Percentiles rank a stretch among this genome's conserved stretches.
phyloP scores from a whole-genome alignment of 1,140 invertebrate species.

The Dendroctonus ponderosae region DNA sequence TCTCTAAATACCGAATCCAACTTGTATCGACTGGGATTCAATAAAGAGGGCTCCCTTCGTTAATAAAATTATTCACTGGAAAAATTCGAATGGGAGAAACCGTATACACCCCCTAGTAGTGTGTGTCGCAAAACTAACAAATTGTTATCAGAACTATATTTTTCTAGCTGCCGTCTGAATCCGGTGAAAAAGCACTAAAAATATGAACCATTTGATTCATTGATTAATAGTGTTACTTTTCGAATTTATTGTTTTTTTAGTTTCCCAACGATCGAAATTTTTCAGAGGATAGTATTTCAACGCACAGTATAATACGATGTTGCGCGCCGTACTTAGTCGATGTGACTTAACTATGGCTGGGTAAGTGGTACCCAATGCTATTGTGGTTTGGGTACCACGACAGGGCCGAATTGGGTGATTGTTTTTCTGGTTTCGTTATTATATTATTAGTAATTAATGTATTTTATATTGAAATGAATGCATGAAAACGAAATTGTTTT shows the following conservation, averaged over 20 bases:
- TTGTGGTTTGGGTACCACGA: slow-evolving; percentile 17
- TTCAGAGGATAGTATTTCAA: background rate
- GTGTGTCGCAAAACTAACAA: slow-evolving; percentile 9
- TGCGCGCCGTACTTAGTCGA: slow-evolving; percentile 13
- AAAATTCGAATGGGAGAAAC: slow-evolving; percentile 28
- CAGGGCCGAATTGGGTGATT: slow-evolving; percentile 8
- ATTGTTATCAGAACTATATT: slow-evolving; percentile 20
- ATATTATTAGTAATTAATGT: too few species aligned
- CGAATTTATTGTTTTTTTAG: background rate
- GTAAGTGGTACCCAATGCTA: slow-evolving; percentile 17
- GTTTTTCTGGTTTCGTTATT: too few species aligned
- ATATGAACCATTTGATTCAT: slow-evolving; percentile 21
- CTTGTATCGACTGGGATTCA: background rate
- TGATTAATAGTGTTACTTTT: background rate
- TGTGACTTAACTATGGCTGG: slow-evolving; percentile 27
- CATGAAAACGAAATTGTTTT: too few species aligned
- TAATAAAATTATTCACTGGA: slow-evolving; percentile 26
- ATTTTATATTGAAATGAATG: too few species aligned
- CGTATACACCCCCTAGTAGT: slow-evolving; percentile 27
- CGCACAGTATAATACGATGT: slow-evolving; percentile 4
- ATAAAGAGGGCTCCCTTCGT: background rate
- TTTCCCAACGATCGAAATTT: background rate
- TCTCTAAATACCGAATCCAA: slow-evolving; percentile 17
- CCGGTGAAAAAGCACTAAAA: slow-evolving; percentile 9
- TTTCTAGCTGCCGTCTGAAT: slow-evolving; percentile 18